Evolutionary conservation across 2,113 vertebrate species (phyloP).

Genomic region (Podarcis muralis): DNA sequence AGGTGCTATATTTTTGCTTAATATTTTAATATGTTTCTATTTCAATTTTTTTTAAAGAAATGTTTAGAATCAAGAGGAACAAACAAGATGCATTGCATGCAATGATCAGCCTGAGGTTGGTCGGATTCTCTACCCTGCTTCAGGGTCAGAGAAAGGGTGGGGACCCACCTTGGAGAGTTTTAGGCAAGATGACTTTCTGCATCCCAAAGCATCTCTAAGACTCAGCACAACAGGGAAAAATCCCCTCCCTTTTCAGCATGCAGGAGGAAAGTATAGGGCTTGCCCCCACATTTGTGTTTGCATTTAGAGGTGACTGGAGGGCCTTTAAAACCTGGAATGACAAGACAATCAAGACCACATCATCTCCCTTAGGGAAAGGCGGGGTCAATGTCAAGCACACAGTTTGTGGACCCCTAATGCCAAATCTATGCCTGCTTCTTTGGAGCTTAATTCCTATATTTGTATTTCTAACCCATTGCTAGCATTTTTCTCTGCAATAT

Average conservation of each 20-base stretch:
- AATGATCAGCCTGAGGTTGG: neutral
- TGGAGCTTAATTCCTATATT: slow-evolving; percentile 11
- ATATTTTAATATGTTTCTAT: too few species aligned
- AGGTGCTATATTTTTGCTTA: too few species aligned
- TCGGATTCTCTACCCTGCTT: neutral
- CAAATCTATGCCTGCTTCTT: neutral
- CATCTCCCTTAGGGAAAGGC: neutral
- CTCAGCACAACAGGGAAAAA: neutral
- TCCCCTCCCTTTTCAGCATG: neutral
- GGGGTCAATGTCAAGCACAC: neutral
- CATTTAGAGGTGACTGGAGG: neutral
- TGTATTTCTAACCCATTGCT: neutral
- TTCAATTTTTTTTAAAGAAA: too few species aligned
- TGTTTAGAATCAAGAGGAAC: too few species aligned
- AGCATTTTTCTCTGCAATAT: neutral
- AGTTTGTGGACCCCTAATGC: neutral
- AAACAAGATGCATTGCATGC: too few species aligned
- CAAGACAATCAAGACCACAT: neutral
- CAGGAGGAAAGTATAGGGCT: neutral
- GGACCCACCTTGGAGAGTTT: neutral
- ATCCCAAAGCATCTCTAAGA: neutral
- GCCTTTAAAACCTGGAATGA: neutral
- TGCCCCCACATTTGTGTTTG: neutral
- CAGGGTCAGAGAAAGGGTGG: neutral
- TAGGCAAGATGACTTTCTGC: neutral